A percentile compares a stretch with the other conserved stretches of the same genome.
Conservation (phyloP, 1,140 invertebrate species). For the Asobara japonica region DNA sequence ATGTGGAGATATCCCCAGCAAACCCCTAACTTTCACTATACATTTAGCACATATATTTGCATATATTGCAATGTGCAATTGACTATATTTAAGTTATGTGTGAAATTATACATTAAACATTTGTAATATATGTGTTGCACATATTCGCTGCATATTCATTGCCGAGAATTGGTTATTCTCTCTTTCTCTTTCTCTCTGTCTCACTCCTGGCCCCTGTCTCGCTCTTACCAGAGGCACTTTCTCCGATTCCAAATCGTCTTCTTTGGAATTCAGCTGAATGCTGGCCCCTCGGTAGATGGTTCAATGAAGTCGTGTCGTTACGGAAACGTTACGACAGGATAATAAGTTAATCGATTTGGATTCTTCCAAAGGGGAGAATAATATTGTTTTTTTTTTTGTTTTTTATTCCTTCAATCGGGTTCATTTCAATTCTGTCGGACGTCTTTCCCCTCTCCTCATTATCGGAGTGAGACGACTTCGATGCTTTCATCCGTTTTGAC, state of each 20-base stretch:
- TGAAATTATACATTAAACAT: no score
- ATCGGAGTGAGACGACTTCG: neutral
- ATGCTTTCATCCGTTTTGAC: neutral
- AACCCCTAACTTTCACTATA: no score
- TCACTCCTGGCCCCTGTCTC: no score
- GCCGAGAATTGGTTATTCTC: no score
- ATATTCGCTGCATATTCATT: no score
- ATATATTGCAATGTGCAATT: no score
- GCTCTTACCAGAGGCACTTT: conserved; percentile 2
- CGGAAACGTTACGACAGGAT: conserved; percentile 48
- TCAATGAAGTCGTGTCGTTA: conserved; percentile 50
- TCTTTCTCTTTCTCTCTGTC: no score
- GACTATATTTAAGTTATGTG: no score
- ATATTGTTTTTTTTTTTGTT: neutral
- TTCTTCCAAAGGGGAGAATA: neutral
- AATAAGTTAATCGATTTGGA: conserved; percentile 45
- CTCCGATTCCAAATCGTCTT: neutral
- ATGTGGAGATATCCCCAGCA: no score
- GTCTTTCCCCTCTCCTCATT: neutral
- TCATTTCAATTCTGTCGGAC: neutral
- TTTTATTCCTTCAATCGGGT: neutral
- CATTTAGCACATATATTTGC: no score
- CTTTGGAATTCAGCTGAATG: neutral
- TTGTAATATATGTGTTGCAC: no score
- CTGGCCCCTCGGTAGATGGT: conserved; percentile 1